Evolutionary conservation across 2,797 vertebrate species (phyloP), one percentile per base, ranked within the genome.

Genomic region (Cetoscarus ocellatus): DNA sequence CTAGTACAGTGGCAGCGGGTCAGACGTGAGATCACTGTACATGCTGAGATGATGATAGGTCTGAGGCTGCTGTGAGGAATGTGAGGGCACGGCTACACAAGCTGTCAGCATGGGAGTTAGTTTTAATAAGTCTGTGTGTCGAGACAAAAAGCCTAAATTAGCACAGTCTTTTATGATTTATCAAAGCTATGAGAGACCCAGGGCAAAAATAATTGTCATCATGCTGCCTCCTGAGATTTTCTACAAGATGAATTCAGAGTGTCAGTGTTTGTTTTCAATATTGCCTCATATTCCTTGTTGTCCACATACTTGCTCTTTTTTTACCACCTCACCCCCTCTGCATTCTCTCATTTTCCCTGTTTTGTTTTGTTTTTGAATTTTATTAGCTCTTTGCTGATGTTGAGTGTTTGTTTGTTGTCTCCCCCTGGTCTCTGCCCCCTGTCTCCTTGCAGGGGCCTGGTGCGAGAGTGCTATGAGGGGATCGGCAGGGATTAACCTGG

Each of bases 401-500:
- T 63, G 76, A 84, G 78, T 88, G 87, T 91, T 92, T 93, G 89
- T 93, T 92, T 92, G 86, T 88, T 70, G 62, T 79, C 40, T 27
- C 49, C 43, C 54, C 62, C 47, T 36, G 17, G 39, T 73, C 67
- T 73, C 79, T 67, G 60, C 82, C 66, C 58, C 79, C 35, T 47
- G 73, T 81, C 86, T 77, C 77, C 78, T 91, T 53, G 62, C 68
- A 66, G 80, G 38, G 83, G 77, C 70, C 80, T 88, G 92, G 90
- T 91, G 92, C 91, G 93, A 94, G 94, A 94, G 95, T 95, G 95
- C 92, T 93, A 95, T 93, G 96, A 91, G 85, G 95, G 91, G 90
- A 92, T 95, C 94, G 91, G 91, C 92, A 74, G 94, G 96, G 96
- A 97, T 98, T 97, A 97, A 97, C 96, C 94, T 94, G 95, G 94